Base-by-base conservation (phyloP, 2,888 invertebrate genomes). In the Margaritifera margaritifera region DNA sequence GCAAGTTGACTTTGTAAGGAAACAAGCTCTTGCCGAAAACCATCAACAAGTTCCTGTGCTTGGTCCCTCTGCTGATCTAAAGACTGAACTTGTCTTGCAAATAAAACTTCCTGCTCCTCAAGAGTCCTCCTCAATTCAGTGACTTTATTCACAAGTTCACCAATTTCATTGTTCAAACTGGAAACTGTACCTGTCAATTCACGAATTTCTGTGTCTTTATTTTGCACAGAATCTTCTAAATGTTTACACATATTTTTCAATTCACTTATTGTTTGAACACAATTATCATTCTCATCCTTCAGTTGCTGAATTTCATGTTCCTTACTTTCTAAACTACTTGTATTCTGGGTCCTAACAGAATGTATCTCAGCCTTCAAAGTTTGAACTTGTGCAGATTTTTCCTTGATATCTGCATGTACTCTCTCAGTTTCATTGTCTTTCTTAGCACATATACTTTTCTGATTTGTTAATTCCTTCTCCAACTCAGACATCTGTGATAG, bases 401-500 rank as follows among this genome's bases (percentile, higher is more conserved):
- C 67, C 15, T 72, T 65, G 31, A 75, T 54, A 25, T 71, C 68
- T 24, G 71, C 78, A 25, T 64, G 63, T 66, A 68, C 53, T 52
- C 54, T 42, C 68, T 71, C 62, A 66, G 71, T 56, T 31, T 74
- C 71, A 27, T 60, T 62, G 15, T 59, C 64, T 55, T 71, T 71
- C 50, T 71, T 71, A 25, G 22, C 66, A 60, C 64, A 64, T 24
- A 64, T 52, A 59, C 51, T 52, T 15, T 52, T 66, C 60, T 64
- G 42, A 59, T 68, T 67, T 53, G 78, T 62, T 31, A 83, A 64
- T 68, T 80, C 79, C 25, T 78, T 72, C 71, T 85, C 85, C 31
- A 84, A 56, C n/a, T 85, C 84, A n/a, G 80, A 68, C 11, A 87
- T 68, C 66, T 87, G 84, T 54, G 60, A 57, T 0, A 86, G 72